phyloP scores from a whole-genome alignment of 2,113 vertebrate species.

The Varanus komodoensis region DNA sequence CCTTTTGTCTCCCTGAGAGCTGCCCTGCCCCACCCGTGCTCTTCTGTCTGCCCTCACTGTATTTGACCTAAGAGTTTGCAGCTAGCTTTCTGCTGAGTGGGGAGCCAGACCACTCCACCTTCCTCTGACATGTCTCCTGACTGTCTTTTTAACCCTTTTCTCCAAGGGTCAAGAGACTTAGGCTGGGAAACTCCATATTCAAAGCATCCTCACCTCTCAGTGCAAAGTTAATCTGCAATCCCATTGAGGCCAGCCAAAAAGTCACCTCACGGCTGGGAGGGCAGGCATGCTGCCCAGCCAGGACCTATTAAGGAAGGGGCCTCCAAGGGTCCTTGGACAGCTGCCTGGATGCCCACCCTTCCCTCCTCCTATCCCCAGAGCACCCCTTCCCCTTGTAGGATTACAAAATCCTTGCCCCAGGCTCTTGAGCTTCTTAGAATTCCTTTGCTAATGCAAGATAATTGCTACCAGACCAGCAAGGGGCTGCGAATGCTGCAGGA shows the following conservation, averaged over 20 bases:
- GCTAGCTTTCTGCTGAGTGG: not conserved
- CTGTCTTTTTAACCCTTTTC: not conserved
- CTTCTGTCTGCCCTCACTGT: not conserved
- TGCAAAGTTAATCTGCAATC: not conserved
- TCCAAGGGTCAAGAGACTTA: not conserved
- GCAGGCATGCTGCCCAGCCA: not conserved
- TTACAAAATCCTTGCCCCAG: not conserved
- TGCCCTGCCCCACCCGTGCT: too few species aligned
- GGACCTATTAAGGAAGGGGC: not conserved
- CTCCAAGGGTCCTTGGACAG: not conserved
- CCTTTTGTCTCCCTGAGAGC: not conserved
- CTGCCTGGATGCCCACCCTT: not conserved
- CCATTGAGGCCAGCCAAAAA: not conserved
- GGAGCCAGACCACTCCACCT: not conserved
- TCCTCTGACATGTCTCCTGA: not conserved
- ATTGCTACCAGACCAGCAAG: slow-evolving; percentile 8
- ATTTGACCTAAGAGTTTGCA: not conserved
- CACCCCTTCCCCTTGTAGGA: not conserved
- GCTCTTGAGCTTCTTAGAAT: not conserved
- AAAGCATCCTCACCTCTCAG: not conserved
- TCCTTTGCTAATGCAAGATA: not conserved
- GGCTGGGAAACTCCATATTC: not conserved
- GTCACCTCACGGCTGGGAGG: not conserved
- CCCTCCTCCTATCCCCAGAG: not conserved
- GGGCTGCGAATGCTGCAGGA: not conserved